Evolutionary conservation across 2,888 invertebrate species (phyloP), one percentile per base, ranked within the genome.

Genomic region (Ectropis crepuscularia): DNA sequence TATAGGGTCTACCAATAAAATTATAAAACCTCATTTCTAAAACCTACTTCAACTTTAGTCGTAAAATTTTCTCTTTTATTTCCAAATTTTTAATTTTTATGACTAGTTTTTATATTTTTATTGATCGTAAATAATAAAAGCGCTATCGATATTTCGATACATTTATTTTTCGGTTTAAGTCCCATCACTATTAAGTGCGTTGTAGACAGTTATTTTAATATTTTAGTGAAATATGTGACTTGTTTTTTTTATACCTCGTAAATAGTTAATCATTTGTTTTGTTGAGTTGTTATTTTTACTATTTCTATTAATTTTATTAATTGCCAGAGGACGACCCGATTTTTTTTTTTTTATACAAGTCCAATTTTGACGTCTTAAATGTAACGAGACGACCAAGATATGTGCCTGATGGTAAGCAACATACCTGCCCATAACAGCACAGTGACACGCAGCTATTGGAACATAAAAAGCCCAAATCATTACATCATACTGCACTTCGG

Each of bases 51-150:
- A 59, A 59, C 59, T 63, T 55, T 61, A 43, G 58, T 65, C 51
- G 63, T 66, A 66, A 68, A 63, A 63, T 61, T 68, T 63, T 67
- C 57, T 62, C 57, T 67, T 65, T 55, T 67, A 69, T 59, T 55
- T 46, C 51, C 45, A 10, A 46, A 61, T 57, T 59, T 58, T 54
- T 66, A 65, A 59, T 67, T 65, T 67, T 70, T 57, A 66, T 39
- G 12, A 28, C 46, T 8, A 38, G 53, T 65, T 65, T 50, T 60
- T 53, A 54, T 57, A 38, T 58, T 61, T 65, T 63, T 64, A 36
- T 43, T 43, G 45, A 51, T 55, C n/a, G 38, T 64, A 64, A 67
- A 69, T 55, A 46, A 49, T 54, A 53, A 63, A 49, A 42, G 53
- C 7, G 37, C 5, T 54, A 58, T 63, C 63, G 65, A 67, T 63